Evolutionary conservation across 2,113 vertebrate species (phyloP).

Genomic region (Ptilonorhynchus violaceus): DNA sequence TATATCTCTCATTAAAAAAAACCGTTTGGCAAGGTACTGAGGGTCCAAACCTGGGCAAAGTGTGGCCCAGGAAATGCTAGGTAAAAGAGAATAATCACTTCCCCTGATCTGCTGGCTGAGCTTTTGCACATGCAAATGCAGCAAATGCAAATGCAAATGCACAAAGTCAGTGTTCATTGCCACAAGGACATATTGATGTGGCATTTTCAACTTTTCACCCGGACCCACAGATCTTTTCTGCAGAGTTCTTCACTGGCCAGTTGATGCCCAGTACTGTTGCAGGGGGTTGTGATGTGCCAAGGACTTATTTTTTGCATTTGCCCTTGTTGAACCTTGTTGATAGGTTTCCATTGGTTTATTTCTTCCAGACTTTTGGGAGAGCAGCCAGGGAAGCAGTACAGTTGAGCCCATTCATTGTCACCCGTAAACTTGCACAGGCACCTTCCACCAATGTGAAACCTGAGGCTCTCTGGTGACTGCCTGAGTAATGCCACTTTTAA

Average conservation of each 20-base stretch:
- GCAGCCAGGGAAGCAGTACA: neutral
- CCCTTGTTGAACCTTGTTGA: neutral
- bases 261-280: neutral
- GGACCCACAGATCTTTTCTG: neutral
- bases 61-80: neutral
- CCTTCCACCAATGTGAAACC: neutral
- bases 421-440: neutral
- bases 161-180: fast-evolving
- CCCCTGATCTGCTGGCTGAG: neutral
- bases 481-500: neutral
- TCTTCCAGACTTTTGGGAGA: neutral
- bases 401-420: neutral
- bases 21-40: neutral
- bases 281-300: neutral
- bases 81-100: neutral
- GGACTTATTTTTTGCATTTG: neutral
- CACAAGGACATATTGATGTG: neutral
- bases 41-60: neutral
- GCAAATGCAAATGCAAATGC: neutral
- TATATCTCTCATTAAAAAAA: neutral
- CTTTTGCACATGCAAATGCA: neutral
- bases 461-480: neutral
- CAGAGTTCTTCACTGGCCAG: neutral
- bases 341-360: neutral
- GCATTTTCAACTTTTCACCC: neutral